Percentiles rank a stretch among this genome's conserved stretches.
phyloP scores from a whole-genome alignment of 2,113 vertebrate species.

The Gambusia affinis region DNA sequence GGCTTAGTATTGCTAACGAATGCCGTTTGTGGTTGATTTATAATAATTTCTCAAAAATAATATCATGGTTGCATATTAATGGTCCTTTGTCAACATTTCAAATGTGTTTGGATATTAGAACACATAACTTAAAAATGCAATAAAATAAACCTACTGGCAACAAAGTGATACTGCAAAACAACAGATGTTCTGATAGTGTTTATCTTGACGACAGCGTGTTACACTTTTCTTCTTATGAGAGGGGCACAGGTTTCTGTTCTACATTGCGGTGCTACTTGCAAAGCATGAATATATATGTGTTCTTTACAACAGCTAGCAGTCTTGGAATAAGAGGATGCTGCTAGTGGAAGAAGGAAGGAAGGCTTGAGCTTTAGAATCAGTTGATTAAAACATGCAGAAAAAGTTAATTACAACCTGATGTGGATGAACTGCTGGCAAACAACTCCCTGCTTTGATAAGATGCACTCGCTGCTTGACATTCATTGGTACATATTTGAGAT shows the following conservation, averaged over 20 bases:
- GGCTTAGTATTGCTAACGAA: too few species aligned
- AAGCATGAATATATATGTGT: constrained; percentile 19
- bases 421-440: constrained; percentile 23
- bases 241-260: constrained; percentile 22
- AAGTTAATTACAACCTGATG: constrained; percentile 53
- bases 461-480: constrained; percentile 8
- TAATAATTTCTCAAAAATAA: too few species aligned
- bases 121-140: neutral
- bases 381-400: constrained; percentile 57
- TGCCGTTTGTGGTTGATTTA: too few species aligned
- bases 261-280: neutral
- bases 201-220: neutral
- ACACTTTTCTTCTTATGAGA: neutral
- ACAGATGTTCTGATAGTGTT: neutral
- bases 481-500: neutral
- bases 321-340: constrained; percentile 13
- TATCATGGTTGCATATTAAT: too few species aligned
- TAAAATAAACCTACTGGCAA: neutral
- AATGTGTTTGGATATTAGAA: neutral
- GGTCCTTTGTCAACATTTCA: neutral
- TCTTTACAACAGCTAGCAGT: constrained; percentile 9
- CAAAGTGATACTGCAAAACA: neutral
- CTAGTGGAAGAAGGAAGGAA: neutral
- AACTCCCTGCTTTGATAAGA: constrained; percentile 36
- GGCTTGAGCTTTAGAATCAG: constrained; percentile 33